Evolutionary conservation across 2,113 vertebrate genomes (phyloP), one percentile per base, ranked within the genome.

Genomic region (Gallinago undulata): DNA sequence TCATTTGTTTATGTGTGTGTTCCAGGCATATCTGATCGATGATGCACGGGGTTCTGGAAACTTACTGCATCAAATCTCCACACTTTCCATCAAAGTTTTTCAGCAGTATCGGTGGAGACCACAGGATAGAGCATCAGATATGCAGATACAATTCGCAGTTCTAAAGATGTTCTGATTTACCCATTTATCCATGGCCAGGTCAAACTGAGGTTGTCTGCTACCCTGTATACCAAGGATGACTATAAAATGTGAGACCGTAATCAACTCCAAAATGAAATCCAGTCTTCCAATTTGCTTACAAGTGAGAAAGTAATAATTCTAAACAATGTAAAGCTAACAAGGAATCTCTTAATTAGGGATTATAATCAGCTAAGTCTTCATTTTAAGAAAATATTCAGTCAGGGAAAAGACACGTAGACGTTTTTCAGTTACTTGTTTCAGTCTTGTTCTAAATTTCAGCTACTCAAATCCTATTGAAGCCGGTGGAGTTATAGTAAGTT

Each of bases 1-100:
- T 22, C 11, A 0, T 91, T 67, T 91, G 94, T 95, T 96, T 93
- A 81, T 76, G 50, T 89, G 87, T 39, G 67, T 89, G 80, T 92
- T 93, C 70, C 70, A 63, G 70, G 84, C 73, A 22, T 45, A 50
- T 62, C 86, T 82, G 90, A 70, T 78, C 0, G 1, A 85, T 87
- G 90, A 85, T 77, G 92, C 10, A 81, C 18, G 21, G 3, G 0
- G 62, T 70, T 74, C 88, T 84, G 89, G 77, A 84, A 91, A 30
- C 80, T 89, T 90, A 8, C 80, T 73, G 62, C 80, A 76, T 39
- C 74, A 33, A 90, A 33, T 45, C 82, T 62, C 64, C 30, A 16
- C n/a, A 9, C 15, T 69, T 73, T 45, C 41, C 67, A 39, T 41
- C 27, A 0, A 76, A 89, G 70, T 45, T 82, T 67, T 79, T 57